phyloP scores from a whole-genome alignment of 2,113 vertebrate genomes.

The Microcebus ravelobensis region DNA sequence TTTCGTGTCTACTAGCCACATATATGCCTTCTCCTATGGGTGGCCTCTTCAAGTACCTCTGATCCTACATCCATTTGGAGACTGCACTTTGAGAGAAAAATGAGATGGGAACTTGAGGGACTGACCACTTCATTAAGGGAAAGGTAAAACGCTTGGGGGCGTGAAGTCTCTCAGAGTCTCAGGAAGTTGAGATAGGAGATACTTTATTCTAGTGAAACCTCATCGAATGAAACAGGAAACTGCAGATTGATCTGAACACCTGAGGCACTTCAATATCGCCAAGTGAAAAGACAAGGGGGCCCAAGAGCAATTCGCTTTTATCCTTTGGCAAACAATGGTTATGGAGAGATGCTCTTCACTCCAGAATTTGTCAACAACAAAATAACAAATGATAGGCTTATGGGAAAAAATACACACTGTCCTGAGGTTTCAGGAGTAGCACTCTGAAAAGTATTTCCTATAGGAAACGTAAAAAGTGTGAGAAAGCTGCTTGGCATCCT shows the following conservation, averaged over 20 bases:
- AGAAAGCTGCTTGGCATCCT: background rate
- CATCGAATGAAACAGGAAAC: background rate
- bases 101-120: background rate
- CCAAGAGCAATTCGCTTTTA: background rate
- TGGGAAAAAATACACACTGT: background rate
- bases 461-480: background rate
- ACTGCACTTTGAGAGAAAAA: background rate
- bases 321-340: background rate
- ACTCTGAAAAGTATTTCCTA: background rate
- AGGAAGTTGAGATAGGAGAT: background rate
- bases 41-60: background rate
- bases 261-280: background rate
- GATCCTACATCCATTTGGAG: background rate
- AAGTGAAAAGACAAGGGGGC: background rate
- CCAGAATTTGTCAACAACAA: background rate
- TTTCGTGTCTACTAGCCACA: background rate
- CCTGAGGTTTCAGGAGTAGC: background rate
- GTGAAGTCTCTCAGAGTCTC: background rate
- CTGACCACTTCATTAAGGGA: background rate
- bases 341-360: background rate
- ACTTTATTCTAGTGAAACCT: background rate
- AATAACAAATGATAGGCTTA: background rate
- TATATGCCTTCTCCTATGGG: background rate
- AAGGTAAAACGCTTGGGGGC: background rate
- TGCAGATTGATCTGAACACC: background rate